Conservation (phyloP, 2,113 vertebrate species). For the Girardinichthys multiradiatus region DNA sequence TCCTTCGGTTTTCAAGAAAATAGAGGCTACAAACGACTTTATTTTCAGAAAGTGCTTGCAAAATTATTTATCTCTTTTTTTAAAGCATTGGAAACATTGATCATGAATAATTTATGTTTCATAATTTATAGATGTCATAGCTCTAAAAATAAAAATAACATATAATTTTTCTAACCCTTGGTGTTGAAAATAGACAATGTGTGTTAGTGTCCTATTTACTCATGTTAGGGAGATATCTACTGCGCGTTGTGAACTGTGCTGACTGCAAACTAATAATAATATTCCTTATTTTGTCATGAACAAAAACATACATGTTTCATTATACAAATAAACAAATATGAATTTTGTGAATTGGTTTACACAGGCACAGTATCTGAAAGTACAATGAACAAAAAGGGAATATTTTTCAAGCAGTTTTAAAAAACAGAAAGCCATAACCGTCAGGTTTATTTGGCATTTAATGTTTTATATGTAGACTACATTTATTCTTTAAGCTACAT, state of each 20-base stretch:
- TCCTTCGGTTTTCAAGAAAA: too few relatives aligned
- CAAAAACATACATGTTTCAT: slow-evolving; percentile 47
- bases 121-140: neutral
- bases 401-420: slow-evolving; percentile 12
- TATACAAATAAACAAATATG: slow-evolving; percentile 28
- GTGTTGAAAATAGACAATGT: slow-evolving; percentile 23
- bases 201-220: slow-evolving; percentile 40
- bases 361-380: slow-evolving; percentile 21
- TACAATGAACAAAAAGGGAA: neutral
- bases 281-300: slow-evolving; percentile 33
- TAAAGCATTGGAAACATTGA: too few relatives aligned
- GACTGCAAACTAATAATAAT: slow-evolving; percentile 42
- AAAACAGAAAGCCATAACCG: neutral
- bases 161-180: neutral
- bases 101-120: neutral
- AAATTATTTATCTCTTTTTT: too few relatives aligned
- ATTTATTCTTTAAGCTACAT: slow-evolving; percentile 5
- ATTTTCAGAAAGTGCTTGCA: too few relatives aligned
- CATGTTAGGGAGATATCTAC: slow-evolving; percentile 32
- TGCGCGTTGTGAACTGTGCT: slow-evolving; percentile 23
- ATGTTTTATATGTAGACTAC: slow-evolving; percentile 4
- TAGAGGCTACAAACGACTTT: too few relatives aligned
- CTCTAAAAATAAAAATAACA: too few relatives aligned
- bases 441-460: slow-evolving; percentile 7
- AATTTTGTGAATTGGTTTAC: slow-evolving; percentile 19